Base-by-base conservation (phyloP, 23 tunicate genomes). In the Diplosoma virens region DNA sequence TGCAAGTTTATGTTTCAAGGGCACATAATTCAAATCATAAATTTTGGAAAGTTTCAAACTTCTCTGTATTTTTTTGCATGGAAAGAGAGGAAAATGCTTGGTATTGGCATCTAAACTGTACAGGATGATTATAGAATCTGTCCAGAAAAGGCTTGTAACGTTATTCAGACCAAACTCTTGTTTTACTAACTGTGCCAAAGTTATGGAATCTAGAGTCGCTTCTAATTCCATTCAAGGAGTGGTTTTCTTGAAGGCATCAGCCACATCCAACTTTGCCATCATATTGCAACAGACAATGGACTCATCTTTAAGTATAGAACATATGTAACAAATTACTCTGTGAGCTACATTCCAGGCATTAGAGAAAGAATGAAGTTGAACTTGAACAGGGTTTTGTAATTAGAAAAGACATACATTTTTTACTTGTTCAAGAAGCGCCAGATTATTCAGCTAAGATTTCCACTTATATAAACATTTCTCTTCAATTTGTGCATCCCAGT, bases 401-500 rank as follows among this genome's bases (percentile, higher is more conserved):
- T 53, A 21, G 35, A 30, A 68, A 53, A 77, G 48, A 20, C 78
- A 25, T 36, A 34, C 32, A 24, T 68, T 34, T 0, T 3, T 52
- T 5, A 80, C 9, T 6, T 69, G 48, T 30, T 69, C 1, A 9
- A 80, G 36, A 47, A 0, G 22, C 1, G 21, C 22, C 22, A 79
- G 25, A 27, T 33, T 24, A 22, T 9, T 63, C 24, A 2, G 20
- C 74, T 52, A 67, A 25, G 22, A 16, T 5, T 7, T 33, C 54
- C 84, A 69, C 6, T 16, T 0, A 7, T 32, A 26, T 28, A 23
- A 25, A 20, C 16, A 6, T 7, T 23, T 1, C 0, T n/a, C 45
- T 47, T 47, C 25, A 14, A 68, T 24, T 14, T 45, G 26, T 4
- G 47, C 78, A 55, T 80, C 84, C 78, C 84, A 80, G 6, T 20